Evolutionary conservation across 2,888 invertebrate genomes (phyloP).

Genomic region (Autographa gamma): DNA sequence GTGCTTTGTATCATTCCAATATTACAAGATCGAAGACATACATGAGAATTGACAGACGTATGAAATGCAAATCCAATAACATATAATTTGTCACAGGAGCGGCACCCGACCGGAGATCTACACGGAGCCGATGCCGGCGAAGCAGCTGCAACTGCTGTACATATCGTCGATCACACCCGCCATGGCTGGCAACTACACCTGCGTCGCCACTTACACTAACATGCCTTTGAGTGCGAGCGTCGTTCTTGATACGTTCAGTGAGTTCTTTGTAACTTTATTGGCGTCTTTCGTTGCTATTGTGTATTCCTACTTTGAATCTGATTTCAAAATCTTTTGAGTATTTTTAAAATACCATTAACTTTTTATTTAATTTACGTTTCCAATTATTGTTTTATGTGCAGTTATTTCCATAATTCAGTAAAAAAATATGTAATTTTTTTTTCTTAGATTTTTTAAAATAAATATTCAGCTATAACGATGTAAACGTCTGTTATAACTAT

Average conservation of each 20-base stretch:
- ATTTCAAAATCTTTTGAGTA: too few species aligned
- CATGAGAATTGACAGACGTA: neutral
- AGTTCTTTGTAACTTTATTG: slow-evolving; percentile 45
- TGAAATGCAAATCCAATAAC: slow-evolving; percentile 12
- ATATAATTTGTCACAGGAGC: slow-evolving; percentile 64
- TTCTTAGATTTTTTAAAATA: too few species aligned
- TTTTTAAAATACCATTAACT: too few species aligned
- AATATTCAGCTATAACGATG: too few species aligned
- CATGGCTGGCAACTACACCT: slow-evolving; percentile 95
- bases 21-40: neutral
- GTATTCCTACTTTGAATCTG: neutral
- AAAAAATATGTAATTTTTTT: too few species aligned
- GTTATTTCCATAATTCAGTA: neutral
- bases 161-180: slow-evolving; percentile 92
- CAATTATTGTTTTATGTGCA: neutral
- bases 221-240: slow-evolving; percentile 91
- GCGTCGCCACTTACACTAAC: slow-evolving; percentile 94
- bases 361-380: too few species aligned
- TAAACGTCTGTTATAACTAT: neutral
- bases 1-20: too few species aligned
- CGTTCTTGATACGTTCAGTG: slow-evolving; percentile 91
- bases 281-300: neutral
- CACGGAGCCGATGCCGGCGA: slow-evolving; percentile 90
- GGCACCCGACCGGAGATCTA: slow-evolving; percentile 90
- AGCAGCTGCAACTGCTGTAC: slow-evolving; percentile 91